Percentiles rank a stretch among this genome's conserved stretches.
phyloP scores from a whole-genome alignment of 2,113 vertebrate species.

The Dicentrarchus labrax region DNA sequence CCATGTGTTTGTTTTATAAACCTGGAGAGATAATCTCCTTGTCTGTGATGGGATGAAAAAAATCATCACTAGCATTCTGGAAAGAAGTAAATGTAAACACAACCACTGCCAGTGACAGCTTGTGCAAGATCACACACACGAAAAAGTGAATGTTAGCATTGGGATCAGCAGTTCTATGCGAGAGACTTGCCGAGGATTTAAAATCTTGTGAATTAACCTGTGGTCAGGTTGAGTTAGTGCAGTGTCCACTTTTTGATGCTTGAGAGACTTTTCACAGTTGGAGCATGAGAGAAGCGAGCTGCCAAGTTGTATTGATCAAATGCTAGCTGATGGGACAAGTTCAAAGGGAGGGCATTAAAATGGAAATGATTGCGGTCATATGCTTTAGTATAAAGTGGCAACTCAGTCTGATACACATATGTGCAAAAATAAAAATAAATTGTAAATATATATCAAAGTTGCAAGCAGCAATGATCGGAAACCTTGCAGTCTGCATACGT shows the following conservation, averaged over 20 bases:
- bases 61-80: not conserved
- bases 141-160: conserved; percentile 1
- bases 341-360: conserved; percentile 54
- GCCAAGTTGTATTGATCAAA: conserved; percentile 60
- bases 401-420: not conserved
- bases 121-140: conserved; percentile 22
- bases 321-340: conserved; percentile 51
- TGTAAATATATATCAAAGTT: not conserved
- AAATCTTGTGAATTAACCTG: conserved; percentile 60
- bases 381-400: conserved; percentile 42
- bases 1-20: conserved; percentile 53
- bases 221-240: conserved; percentile 52
- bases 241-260: conserved; percentile 31
- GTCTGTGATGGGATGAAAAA: conserved; percentile 46
- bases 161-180: conserved; percentile 30
- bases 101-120: conserved; percentile 29
- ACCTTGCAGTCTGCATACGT: too few species aligned
- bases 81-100: conserved; percentile 11
- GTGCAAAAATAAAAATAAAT: not conserved
- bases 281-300: conserved; percentile 33
- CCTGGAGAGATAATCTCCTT: conserved; percentile 45
- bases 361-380: conserved; percentile 39
- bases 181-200: conserved; percentile 17
- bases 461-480: too few species aligned
- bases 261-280: conserved; percentile 25